Conservation (phyloP, 2,888 invertebrate species). For the Pilophorus perplexus region DNA sequence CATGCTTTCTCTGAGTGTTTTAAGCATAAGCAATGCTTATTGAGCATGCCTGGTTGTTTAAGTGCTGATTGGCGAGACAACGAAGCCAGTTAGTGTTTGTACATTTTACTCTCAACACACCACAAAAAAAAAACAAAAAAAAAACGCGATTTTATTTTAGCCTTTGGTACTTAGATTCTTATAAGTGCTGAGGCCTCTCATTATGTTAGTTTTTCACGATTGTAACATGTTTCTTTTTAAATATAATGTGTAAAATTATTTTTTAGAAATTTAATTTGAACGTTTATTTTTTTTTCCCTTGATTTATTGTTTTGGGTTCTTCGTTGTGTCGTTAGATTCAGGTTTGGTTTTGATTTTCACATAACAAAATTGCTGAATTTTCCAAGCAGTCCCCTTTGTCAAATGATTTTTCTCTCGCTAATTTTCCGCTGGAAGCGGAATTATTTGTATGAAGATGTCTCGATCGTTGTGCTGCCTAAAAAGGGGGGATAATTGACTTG, state of each 20-base stretch:
- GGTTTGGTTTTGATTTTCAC: no score
- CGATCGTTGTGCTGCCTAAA: slow-evolving; percentile 1
- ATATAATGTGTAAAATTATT: slow-evolving; percentile 45
- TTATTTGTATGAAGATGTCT: neutral
- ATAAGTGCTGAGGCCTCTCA: slow-evolving; percentile 42
- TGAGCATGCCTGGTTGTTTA: slow-evolving; percentile 13
- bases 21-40: no score
- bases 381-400: no score
- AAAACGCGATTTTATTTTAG: slow-evolving; percentile 18
- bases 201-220: slow-evolving; percentile 37
- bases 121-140: neutral
- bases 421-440: no score
- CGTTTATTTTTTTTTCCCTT: slow-evolving; percentile 21
- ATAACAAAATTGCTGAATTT: no score
- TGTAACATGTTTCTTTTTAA: slow-evolving; percentile 43
- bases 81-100: slow-evolving; percentile 36
- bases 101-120: slow-evolving; percentile 10
- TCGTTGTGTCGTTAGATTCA: no score
- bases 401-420: no score
- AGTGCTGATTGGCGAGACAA: slow-evolving; percentile 17
- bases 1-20: slow-evolving; percentile 23
- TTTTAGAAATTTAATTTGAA: slow-evolving; percentile 43
- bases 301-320: slow-evolving; percentile 20
- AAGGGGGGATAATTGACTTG: slow-evolving; percentile 16
- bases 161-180: slow-evolving; percentile 39